Conservation (phyloP, 2,888 invertebrate species). For the Adela reaumurella region DNA sequence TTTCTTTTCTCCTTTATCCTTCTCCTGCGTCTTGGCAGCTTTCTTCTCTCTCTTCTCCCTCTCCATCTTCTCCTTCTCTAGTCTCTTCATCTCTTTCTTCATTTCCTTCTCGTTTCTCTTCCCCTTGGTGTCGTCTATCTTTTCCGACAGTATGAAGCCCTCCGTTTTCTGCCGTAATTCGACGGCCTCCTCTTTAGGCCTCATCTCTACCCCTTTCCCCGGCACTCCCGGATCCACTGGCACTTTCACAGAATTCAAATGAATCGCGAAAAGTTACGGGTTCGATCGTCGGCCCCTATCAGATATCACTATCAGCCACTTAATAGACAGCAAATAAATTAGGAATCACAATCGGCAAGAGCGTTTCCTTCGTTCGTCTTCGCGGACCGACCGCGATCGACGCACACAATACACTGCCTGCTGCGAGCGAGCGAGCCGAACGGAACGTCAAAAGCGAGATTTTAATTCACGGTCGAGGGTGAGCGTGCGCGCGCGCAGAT, state of each 20-base stretch:
- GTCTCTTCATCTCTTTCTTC: conserved; percentile 50
- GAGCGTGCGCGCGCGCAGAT: conserved; percentile 13
- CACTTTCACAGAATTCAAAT: background rate
- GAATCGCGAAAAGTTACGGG: conserved; percentile 12
- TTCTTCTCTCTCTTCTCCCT: conserved; percentile 52
- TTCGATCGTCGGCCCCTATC: background rate
- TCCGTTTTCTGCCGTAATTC: conserved; percentile 43
- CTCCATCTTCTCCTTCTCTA: conserved; percentile 50
- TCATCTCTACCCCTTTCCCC: conserved; percentile 24
- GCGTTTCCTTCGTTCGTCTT: background rate
- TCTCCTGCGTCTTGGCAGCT: conserved; percentile 49
- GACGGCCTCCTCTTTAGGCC: conserved; percentile 38
- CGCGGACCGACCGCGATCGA: background rate
- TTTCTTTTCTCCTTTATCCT: conserved; percentile 42
- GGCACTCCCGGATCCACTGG: no score
- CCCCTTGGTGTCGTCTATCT: conserved; percentile 48
- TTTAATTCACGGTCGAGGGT: conserved; percentile 29
- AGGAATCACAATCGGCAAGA: background rate
- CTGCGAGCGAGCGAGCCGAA: conserved; percentile 15
- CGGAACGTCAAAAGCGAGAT: no score
- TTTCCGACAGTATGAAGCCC: conserved; percentile 56
- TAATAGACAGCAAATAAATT: background rate
- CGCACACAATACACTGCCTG: background rate
- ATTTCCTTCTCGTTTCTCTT: conserved; percentile 47
- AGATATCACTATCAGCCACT: conserved; percentile 20